These are phyloP conservation scores for Sogatella furcifera DNA, from an alignment of 1,140 invertebrate genomes.

Conservation along the genomic window DNA sequence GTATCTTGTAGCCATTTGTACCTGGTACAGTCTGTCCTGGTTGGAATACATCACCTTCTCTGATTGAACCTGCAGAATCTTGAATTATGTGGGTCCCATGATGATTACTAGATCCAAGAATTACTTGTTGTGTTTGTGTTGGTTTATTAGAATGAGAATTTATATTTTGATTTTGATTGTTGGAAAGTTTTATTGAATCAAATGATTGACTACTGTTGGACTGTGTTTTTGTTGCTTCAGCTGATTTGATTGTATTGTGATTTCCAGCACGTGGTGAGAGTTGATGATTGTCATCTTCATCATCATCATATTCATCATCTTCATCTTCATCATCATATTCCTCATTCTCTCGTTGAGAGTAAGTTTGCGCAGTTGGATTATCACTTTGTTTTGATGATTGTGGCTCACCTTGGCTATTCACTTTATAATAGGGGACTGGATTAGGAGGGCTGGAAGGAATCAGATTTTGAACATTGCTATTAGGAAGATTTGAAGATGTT, in stretches of 20 bases:
- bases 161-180: background rate
- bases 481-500: background rate
- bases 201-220: background rate
- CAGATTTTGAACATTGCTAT: too few relatives aligned
- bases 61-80: slow-evolving; percentile 24
- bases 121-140: slow-evolving; percentile 27
- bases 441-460: background rate
- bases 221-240: background rate
- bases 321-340: slow-evolving; percentile 37
- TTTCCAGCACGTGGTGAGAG: slow-evolving; percentile 5
- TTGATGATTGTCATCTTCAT: slow-evolving; percentile 35
- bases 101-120: slow-evolving; percentile 22
- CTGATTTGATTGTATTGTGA: slow-evolving; percentile 8
- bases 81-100: slow-evolving; percentile 32
- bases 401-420: background rate
- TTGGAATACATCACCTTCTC: slow-evolving; percentile 42
- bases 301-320: slow-evolving; percentile 42
- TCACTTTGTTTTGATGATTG: background rate
- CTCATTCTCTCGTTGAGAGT: slow-evolving; percentile 24
- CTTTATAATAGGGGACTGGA: background rate
- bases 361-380: background rate
- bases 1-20: slow-evolving; percentile 49
- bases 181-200: background rate
- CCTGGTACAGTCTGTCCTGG: slow-evolving; percentile 48
- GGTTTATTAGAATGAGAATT: slow-evolving; percentile 8